Percentiles rank a stretch among this genome's conserved stretches.
These are phyloP conservation scores for Todiramphus saurophagus DNA, from an alignment of 2,113 vertebrate species.

Conservation along the genomic window DNA sequence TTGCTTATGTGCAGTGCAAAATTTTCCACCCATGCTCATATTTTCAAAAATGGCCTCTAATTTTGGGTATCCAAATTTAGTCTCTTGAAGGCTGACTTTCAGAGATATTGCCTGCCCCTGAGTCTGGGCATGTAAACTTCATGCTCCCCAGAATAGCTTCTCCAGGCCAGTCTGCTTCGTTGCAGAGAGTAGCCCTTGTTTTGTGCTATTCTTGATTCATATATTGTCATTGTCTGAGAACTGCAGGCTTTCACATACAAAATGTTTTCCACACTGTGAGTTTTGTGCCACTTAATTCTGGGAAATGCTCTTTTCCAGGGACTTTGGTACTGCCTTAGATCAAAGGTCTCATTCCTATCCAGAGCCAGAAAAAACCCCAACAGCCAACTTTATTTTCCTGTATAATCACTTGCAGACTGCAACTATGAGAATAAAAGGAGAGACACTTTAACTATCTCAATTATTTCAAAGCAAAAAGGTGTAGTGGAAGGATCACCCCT, in stretches of 20 bases:
- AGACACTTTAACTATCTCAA: background rate
- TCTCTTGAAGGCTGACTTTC: background rate
- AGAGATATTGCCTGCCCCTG: background rate
- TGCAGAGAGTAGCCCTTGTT: background rate
- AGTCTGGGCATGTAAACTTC: background rate
- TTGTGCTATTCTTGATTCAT: background rate
- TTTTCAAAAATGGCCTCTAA: constrained; percentile 40
- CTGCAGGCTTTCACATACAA: background rate
- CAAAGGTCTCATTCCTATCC: background rate
- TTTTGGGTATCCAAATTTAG: constrained; percentile 43
- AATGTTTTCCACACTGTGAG: background rate
- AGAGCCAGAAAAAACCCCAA: background rate
- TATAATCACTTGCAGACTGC: background rate
- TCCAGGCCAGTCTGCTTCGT: fast-evolving
- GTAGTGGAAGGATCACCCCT: background rate
- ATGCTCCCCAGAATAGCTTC: background rate
- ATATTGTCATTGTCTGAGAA: constrained; percentile 21
- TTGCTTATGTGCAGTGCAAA: background rate
- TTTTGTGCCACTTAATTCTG: background rate
- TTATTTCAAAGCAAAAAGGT: background rate
- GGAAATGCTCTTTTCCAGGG: background rate
- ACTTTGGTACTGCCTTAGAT: background rate
- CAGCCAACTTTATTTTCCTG: background rate
- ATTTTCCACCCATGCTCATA: constrained; percentile 7
- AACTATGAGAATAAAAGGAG: background rate